Percentiles rank a stretch among this genome's conserved stretches.
Evolutionary conservation across 2,113 vertebrate genomes (phyloP).

Genomic region (Eretmochelys imbricata): DNA sequence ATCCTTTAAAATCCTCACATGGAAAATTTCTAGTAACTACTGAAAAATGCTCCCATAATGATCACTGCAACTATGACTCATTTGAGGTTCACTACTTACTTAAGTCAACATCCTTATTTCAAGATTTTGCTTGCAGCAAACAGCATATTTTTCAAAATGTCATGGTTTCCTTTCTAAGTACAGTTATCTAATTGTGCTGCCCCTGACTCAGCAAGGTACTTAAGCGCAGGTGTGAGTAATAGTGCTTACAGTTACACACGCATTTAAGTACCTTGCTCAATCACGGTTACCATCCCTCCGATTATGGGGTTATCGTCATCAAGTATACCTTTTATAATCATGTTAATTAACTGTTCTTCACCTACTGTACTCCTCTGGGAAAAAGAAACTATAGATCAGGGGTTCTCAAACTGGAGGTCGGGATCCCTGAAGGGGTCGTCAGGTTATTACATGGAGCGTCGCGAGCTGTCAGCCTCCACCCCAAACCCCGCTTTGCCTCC

Average conservation of each 20-base stretch:
- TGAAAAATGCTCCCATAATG: not conserved
- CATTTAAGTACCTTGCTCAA: not conserved
- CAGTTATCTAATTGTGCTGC: not conserved
- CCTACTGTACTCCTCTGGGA: not conserved
- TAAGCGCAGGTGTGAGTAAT: not conserved
- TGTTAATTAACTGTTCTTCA: not conserved
- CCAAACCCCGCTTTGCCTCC: too few relatives aligned
- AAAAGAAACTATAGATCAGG: not conserved
- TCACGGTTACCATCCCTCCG: not conserved
- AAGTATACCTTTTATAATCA: not conserved
- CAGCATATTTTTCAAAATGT: not conserved
- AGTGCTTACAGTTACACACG: not conserved
- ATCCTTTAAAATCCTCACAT: not conserved
- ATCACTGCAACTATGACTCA: not conserved
- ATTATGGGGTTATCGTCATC: not conserved
- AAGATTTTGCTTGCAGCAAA: not conserved
- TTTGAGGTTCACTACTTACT: not conserved
- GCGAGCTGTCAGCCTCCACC: too few relatives aligned
- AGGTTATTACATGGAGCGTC: too few relatives aligned
- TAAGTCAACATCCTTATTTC: not conserved
- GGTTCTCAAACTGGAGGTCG: too few relatives aligned
- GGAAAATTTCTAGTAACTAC: not conserved
- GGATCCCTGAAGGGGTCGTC: too few relatives aligned
- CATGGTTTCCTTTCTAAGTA: not conserved
- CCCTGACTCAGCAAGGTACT: not conserved